These are phyloP conservation scores for Zygogramma bicolorata DNA, from an alignment of 2,888 invertebrate genomes.

Conservation along the genomic window DNA sequence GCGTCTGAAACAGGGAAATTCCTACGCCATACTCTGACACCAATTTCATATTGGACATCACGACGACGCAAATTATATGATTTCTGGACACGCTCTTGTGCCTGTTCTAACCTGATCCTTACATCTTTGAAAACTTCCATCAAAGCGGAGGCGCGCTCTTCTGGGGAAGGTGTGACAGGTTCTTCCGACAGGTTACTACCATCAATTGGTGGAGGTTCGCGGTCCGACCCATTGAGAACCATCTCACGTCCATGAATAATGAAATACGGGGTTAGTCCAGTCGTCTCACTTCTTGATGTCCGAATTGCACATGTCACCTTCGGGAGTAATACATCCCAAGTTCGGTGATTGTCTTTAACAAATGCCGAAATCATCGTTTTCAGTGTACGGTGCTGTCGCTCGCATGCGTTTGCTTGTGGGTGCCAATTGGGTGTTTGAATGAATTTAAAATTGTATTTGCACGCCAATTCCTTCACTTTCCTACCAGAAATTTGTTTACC, in stretches of 20 bases:
- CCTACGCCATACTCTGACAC: not conserved
- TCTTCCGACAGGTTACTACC: not conserved
- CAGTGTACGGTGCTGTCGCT: no score
- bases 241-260: not conserved
- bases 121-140: not conserved
- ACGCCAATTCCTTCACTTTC: no score
- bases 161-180: not conserved
- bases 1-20: not conserved
- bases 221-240: not conserved
- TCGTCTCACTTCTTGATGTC: not conserved
- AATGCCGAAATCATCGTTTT: not conserved
- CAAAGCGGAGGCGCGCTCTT: not conserved
- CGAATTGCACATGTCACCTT: not conserved
- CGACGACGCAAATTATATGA: not conserved
- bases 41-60: not conserved
- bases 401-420: no score
- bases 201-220: not conserved
- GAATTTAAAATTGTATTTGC: no score
- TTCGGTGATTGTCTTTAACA: not conserved
- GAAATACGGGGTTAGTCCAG: not conserved
- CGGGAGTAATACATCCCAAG: not conserved
- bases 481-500: no score
- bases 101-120: not conserved
- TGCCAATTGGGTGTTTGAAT: no score
- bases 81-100: not conserved